Percentiles rank a stretch among this genome's conserved stretches.
Evolutionary conservation across 2,113 vertebrate species (phyloP).

Genomic region (Siniperca chuatsi): DNA sequence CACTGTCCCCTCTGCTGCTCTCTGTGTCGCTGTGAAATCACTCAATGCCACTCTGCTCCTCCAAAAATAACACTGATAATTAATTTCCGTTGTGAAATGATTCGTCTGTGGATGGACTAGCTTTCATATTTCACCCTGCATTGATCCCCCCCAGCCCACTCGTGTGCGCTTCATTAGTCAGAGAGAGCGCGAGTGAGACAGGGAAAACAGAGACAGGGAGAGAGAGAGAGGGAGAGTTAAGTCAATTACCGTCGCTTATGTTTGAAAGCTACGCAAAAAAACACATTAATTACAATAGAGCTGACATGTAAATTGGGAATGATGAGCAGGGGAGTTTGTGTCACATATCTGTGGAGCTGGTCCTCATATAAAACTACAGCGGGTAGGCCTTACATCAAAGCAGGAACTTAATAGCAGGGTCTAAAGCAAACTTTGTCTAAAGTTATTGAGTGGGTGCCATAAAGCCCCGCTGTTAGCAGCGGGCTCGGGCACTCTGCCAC

Average conservation of each 20-base stretch:
- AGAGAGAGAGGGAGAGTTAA: slow-evolving; percentile 54
- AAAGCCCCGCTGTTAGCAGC: slow-evolving; percentile 51
- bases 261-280: slow-evolving; percentile 73
- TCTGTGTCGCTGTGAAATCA: slow-evolving; percentile 67
- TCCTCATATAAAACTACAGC: slow-evolving; percentile 19
- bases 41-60: slow-evolving; percentile 72
- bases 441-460: slow-evolving; percentile 61
- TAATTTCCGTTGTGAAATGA: slow-evolving; percentile 83
- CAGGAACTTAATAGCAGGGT: slow-evolving; percentile 41
- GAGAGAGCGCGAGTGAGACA: slow-evolving; percentile 24
- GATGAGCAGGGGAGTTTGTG: slow-evolving; percentile 54
- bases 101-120: slow-evolving; percentile 71
- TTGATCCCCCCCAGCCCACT: slow-evolving; percentile 69
- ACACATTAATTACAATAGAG: slow-evolving; percentile 70
- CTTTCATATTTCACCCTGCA: slow-evolving; percentile 81
- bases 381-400: slow-evolving; percentile 39
- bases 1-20: slow-evolving; percentile 37
- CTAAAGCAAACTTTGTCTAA: slow-evolving; percentile 66
- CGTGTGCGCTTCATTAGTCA: slow-evolving; percentile 79
- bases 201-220: slow-evolving; percentile 30
- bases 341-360: slow-evolving; percentile 31
- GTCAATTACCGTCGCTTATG: slow-evolving; percentile 73
- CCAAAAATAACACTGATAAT: slow-evolving; percentile 85
- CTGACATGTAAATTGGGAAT: slow-evolving; percentile 70
- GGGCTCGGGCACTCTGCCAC: slow-evolving; percentile 38